These are phyloP conservation scores for Bolinopsis microptera DNA, from an alignment of 37 sponge, comb jelly and placozoan genomes.

Conservation along the genomic window DNA sequence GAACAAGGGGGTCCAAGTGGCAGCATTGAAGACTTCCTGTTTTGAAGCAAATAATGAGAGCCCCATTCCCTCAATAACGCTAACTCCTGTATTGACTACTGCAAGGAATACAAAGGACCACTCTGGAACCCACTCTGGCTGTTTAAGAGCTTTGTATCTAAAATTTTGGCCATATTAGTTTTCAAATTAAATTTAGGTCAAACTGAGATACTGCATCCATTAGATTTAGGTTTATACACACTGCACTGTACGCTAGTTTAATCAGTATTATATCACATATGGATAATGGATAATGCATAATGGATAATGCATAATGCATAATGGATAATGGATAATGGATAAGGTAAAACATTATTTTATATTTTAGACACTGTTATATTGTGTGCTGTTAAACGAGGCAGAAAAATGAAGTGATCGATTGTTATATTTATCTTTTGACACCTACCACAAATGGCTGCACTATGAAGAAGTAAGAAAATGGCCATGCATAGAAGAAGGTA, in stretches of 20 bases:
- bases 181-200: not conserved
- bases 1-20: slow-evolving; percentile 1
- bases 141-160: slow-evolving; percentile 34
- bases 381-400: no score
- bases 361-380: no score
- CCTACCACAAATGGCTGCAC: slow-evolving; percentile 10
- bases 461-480: not conserved
- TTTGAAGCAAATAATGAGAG: not conserved
- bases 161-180: not conserved
- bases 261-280: no score
- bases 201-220: not conserved
- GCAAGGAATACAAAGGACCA: not conserved
- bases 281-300: no score
- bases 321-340: no score
- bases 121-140: slow-evolving; percentile 23
- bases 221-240: not conserved
- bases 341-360: no score
- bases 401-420: no score
- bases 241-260: no score
- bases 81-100: slow-evolving; percentile 6
- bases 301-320: no score
- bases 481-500: not conserved
- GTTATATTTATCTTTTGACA: no score
- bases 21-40: slow-evolving; percentile 13
- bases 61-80: not conserved